phyloP scores from a whole-genome alignment of 2,888 invertebrate genomes.

The Lingula anatina region DNA sequence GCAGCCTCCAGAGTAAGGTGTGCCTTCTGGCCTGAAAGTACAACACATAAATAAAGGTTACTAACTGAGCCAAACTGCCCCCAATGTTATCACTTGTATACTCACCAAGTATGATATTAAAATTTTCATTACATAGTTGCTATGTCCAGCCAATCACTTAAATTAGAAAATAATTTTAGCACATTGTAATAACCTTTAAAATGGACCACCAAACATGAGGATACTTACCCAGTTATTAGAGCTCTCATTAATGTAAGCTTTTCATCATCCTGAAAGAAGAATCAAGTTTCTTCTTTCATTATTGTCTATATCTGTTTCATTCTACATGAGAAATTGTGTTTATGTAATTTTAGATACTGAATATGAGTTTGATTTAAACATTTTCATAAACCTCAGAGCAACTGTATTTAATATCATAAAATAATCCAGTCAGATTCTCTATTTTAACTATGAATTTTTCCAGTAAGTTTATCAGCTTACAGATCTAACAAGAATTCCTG shows the following conservation, averaged over 20 bases:
- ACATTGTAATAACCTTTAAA: too few relatives aligned
- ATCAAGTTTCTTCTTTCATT: neutral
- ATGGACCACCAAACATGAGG: too few relatives aligned
- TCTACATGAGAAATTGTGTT: neutral
- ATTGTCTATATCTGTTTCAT: neutral
- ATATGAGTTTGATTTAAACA: neutral
- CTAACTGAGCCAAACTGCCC: too few relatives aligned
- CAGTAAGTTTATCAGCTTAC: too few relatives aligned
- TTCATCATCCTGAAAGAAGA: conserved; percentile 17
- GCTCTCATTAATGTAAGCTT: conserved; percentile 19
- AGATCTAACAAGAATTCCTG: conserved; percentile 32
- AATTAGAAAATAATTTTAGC: too few relatives aligned
- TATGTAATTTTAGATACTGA: neutral
- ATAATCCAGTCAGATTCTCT: too few relatives aligned
- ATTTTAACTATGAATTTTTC: neutral
- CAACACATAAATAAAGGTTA: too few relatives aligned
- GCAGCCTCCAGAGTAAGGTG: conserved; percentile 87
- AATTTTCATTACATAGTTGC: too few relatives aligned
- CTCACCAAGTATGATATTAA: too few relatives aligned
- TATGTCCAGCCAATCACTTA: too few relatives aligned
- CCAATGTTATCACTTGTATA: too few relatives aligned
- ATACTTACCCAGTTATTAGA: conserved; percentile 21
- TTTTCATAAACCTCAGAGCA: neutral
- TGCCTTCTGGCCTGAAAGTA: conserved; percentile 69
- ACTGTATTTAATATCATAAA: neutral